phyloP scores from a whole-genome alignment of 2,888 invertebrate species.

The Megaustenia siamemsis region DNA sequence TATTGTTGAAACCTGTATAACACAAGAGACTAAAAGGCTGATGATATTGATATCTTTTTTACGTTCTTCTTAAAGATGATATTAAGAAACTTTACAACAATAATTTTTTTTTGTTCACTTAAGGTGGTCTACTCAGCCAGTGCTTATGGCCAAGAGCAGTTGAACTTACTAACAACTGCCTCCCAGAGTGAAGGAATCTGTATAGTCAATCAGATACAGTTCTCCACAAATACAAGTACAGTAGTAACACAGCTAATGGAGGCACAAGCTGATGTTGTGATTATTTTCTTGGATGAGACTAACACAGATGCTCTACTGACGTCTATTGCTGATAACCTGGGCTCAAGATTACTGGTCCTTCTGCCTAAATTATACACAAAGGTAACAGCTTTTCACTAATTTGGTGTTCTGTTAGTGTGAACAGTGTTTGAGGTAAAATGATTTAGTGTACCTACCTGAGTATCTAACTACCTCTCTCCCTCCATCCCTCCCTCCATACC shows the following conservation, averaged over 20 bases:
- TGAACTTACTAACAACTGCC: slow-evolving; percentile 61
- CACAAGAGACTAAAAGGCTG: too few relatives aligned
- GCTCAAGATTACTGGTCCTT: slow-evolving; percentile 30
- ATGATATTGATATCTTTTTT: too few relatives aligned
- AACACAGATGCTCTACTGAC: slow-evolving; percentile 61
- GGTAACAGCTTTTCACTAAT: not conserved
- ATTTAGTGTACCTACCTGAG: not conserved
- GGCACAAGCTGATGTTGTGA: slow-evolving; percentile 66
- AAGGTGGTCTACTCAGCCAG: slow-evolving; percentile 67
- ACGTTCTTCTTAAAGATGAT: not conserved
- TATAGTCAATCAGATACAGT: slow-evolving; percentile 61
- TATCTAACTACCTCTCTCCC: too few relatives aligned
- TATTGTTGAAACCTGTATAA: too few relatives aligned
- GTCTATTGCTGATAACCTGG: slow-evolving; percentile 57
- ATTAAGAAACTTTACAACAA: not conserved
- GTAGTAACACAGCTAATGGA: slow-evolving; percentile 59
- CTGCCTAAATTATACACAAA: slow-evolving; percentile 31
- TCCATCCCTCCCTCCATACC: too few relatives aligned
- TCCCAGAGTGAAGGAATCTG: slow-evolving; percentile 70
- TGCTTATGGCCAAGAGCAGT: slow-evolving; percentile 64
- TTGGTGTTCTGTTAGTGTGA: not conserved
- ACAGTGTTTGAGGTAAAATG: not conserved
- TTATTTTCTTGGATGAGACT: slow-evolving; percentile 63
- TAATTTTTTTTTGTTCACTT: not conserved
- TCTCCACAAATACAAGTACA: slow-evolving; percentile 53